These are phyloP conservation scores for Porites rus DNA, from an alignment of 92 coral and sea anemone genomes.

Conservation along the genomic window DNA sequence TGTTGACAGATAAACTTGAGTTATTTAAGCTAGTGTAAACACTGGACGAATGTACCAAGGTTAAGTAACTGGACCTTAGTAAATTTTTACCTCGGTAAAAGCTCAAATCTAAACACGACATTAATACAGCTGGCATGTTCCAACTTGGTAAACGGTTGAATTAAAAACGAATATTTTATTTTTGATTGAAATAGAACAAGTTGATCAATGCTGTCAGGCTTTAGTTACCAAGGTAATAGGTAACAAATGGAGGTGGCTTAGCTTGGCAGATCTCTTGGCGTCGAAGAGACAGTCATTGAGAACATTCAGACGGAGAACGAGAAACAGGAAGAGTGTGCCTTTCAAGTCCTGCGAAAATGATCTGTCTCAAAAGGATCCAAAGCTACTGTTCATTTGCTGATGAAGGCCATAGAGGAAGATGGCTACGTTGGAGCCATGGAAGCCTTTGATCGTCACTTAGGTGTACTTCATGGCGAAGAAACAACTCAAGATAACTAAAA, in stretches of 20 bases:
- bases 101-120: too few species aligned
- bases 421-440: conserved; percentile 18
- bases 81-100: too few species aligned
- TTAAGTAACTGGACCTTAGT: too few species aligned
- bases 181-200: conserved; percentile 25
- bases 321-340: conserved; percentile 26
- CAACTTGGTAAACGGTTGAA: too few species aligned
- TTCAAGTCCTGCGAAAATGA: conserved; percentile 49
- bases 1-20: too few species aligned
- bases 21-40: too few species aligned
- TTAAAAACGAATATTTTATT: not conserved
- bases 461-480: not conserved
- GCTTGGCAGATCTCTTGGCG: conserved; percentile 53
- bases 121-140: too few species aligned
- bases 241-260: conserved; percentile 49
- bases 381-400: conserved; percentile 15
- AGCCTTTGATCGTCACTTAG: conserved; percentile 31
- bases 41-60: too few species aligned
- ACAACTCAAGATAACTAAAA: not conserved
- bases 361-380: not conserved
- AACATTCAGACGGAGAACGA: conserved; percentile 42
- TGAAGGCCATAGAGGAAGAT: conserved; percentile 37
- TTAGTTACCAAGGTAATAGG: conserved; percentile 40
- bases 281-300: conserved; percentile 37
- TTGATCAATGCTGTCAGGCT: conserved; percentile 37